phyloP scores from a whole-genome alignment of 2,797 vertebrate genomes.

The Apodemus agrarius region DNA sequence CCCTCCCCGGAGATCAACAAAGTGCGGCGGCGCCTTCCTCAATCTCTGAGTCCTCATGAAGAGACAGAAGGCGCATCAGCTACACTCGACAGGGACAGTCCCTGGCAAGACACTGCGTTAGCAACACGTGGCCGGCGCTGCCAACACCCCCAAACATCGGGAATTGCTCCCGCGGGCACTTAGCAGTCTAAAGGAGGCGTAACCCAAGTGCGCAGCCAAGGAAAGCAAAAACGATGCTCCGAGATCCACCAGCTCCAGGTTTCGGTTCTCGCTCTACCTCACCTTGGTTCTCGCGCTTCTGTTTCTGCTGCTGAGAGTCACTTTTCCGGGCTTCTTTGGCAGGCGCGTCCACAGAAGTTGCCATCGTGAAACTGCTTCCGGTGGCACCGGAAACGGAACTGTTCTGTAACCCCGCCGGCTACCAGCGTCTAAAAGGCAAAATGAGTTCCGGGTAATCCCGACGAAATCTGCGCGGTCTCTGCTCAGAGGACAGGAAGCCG shows the following conservation, averaged over 20 bases:
- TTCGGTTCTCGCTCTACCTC: accelerated
- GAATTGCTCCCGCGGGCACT: accelerated
- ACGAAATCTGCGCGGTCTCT: neutral
- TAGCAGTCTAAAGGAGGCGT: neutral
- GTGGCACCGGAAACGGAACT: neutral
- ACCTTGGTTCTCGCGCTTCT: slow-evolving; percentile 59
- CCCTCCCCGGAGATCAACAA: neutral
- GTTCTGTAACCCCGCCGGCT: neutral
- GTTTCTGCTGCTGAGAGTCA: slow-evolving; percentile 44
- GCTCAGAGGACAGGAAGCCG: neutral
- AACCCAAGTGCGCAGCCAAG: too few relatives aligned
- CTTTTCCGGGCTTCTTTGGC: accelerated
- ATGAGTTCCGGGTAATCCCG: neutral
- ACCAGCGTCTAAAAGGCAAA: accelerated
- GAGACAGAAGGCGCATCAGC: neutral
- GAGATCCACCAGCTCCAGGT: neutral
- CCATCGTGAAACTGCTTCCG: slow-evolving; percentile 42
- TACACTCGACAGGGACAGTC: neutral
- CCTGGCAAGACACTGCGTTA: neutral
- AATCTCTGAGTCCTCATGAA: neutral
- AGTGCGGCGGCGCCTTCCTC: neutral
- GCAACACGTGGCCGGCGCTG: neutral
- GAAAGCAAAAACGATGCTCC: neutral
- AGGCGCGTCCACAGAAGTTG: accelerated
- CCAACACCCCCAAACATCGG: neutral